These are phyloP conservation scores for Chelonia mydas DNA, from an alignment of 2,797 vertebrate species.

Conservation along the genomic window DNA sequence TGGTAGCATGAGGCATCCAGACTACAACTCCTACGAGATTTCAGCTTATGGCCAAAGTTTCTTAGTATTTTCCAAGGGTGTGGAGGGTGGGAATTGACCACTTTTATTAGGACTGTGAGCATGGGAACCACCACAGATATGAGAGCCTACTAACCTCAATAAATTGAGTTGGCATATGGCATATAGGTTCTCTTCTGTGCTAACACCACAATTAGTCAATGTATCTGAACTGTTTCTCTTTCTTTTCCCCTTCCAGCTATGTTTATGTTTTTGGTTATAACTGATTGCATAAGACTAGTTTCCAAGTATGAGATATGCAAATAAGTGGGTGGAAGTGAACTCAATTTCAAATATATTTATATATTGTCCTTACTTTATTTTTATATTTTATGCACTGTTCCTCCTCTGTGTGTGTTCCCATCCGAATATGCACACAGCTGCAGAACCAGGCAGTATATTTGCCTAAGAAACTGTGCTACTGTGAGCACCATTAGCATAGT, in stretches of 20 bases:
- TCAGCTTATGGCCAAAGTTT: not conserved
- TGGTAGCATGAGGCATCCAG: no score
- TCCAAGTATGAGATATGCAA: constrained; percentile 1
- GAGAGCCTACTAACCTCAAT: not conserved
- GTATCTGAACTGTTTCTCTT: not conserved
- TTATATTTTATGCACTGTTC: not conserved
- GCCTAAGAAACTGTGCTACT: not conserved
- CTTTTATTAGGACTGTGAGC: no score
- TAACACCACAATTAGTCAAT: not conserved
- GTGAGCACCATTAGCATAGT: not conserved
- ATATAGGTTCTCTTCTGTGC: not conserved
- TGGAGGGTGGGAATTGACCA: no score
- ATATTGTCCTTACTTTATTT: not conserved
- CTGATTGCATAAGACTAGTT: not conserved
- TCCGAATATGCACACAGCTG: not conserved
- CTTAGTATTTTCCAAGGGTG: not conserved
- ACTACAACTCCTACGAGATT: not conserved
- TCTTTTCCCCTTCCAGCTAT: not conserved
- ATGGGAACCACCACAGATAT: no score
- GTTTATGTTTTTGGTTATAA: not conserved
- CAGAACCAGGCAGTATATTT: not conserved
- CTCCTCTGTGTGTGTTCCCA: not conserved
- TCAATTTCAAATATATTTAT: not conserved
- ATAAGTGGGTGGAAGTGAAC: not conserved
- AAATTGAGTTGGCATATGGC: not conserved